Conservation (phyloP, 1,140 invertebrate species). For the Drosophila pseudoobscura region DNA sequence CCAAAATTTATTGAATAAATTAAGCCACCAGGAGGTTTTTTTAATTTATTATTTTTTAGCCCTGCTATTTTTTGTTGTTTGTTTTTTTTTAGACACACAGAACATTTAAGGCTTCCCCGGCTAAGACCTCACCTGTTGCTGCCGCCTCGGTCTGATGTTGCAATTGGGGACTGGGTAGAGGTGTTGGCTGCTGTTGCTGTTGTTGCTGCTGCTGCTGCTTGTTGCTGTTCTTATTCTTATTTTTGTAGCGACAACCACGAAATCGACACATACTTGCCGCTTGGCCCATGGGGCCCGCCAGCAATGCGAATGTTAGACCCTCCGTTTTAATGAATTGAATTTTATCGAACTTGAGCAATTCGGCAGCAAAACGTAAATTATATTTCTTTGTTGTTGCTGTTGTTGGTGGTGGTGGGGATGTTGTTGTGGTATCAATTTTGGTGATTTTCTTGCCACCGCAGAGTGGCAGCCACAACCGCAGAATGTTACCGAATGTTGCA, state of each 20-base stretch:
- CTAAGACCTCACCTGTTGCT: slow-evolving; percentile 35
- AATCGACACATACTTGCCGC: slow-evolving; percentile 87
- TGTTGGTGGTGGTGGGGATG: slow-evolving; percentile 41
- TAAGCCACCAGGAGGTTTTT: too few relatives aligned
- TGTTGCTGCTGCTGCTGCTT: slow-evolving; percentile 67
- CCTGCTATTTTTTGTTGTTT: too few relatives aligned
- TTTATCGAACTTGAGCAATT: slow-evolving; percentile 72
- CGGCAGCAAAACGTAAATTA: slow-evolving; percentile 69
- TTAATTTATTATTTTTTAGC: too few relatives aligned
- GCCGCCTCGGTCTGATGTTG: slow-evolving; percentile 48
- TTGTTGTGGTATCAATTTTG: slow-evolving; percentile 62
- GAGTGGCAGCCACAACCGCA: slow-evolving; percentile 41
- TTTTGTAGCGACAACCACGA: slow-evolving; percentile 87
- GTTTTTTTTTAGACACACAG: too few relatives aligned
- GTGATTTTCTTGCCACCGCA: slow-evolving; percentile 48
- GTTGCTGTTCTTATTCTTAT: slow-evolving; percentile 84
- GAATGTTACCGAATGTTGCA: slow-evolving; percentile 18
- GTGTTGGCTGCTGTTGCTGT: slow-evolving; percentile 48
- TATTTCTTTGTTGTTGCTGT: slow-evolving; percentile 49
- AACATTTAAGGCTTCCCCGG: too few relatives aligned
- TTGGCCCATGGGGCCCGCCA: slow-evolving; percentile 86
- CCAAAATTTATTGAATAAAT: too few relatives aligned
- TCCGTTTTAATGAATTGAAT: slow-evolving; percentile 83
- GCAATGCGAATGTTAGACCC: slow-evolving; percentile 83
- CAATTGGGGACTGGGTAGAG: slow-evolving; percentile 51